Base-by-base conservation (phyloP, 2,113 vertebrate species). In the Numenius arquata region DNA sequence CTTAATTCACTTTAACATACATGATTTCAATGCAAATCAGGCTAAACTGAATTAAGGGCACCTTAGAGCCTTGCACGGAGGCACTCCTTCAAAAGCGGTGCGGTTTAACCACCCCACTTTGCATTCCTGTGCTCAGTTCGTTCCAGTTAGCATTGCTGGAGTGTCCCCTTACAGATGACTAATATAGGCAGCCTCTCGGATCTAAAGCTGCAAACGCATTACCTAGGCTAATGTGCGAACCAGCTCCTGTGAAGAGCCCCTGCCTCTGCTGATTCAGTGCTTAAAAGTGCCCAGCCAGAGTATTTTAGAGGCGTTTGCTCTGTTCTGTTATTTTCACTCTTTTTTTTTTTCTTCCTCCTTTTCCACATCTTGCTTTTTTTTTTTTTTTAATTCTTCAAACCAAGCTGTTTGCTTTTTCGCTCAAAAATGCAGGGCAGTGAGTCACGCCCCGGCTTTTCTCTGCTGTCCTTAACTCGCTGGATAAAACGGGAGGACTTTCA, bases 11-110 rank as follows among this genome's bases (percentile, higher is more conserved):
- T 96, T 96, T 58, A 83, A 70, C 78, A 0, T 40, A 36, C 89
- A 90, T 52, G 67, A 63, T 95, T 96, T 63, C 88, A 15, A 88
- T 88, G 95, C 88, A 96, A 59, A 96, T 88, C 58, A 2, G 92
- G 67, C 85, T 93, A 55, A 93, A 96, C 93, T 94, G 95, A 96
- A 94, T 90, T 89, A 77, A 94, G 90, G 76, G 59, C 41, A 27
- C 89, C 95, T 83, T 0, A 77, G 77, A 91, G 85, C 89, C 85
- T 47, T 30, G 70, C 23, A 53, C 23, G 34, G 85, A 95, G 78
- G 92, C 78, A 32, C 43, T 88, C 38, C 89, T 96, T 85, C 81
- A 43, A 56, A 92, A 47, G 2, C 83, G 81, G 70, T 91, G 93
- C 55, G 78, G 91, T 91, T 89, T 76, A 62, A 88, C 90, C 75